Percentiles rank a stretch among this genome's conserved stretches.
phyloP scores from a whole-genome alignment of 2,888 invertebrate species.

The Eilema sororculum region DNA sequence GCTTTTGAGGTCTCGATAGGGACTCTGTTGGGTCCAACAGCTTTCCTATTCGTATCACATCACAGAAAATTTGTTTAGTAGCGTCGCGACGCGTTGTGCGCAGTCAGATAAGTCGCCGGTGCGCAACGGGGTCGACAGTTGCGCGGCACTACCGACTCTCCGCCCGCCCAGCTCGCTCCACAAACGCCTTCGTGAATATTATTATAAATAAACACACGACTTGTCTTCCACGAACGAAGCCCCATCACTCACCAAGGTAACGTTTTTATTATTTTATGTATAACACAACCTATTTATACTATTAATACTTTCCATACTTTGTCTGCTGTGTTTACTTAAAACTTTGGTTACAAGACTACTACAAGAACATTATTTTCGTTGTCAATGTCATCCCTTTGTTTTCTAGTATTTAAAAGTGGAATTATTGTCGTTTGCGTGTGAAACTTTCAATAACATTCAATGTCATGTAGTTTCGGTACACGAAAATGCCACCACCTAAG shows the following conservation, averaged over 20 bases:
- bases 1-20: no score
- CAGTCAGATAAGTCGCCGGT: constrained; percentile 49
- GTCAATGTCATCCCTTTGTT: background rate
- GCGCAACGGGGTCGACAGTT: constrained; percentile 40
- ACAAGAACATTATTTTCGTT: background rate
- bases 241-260: constrained; percentile 40
- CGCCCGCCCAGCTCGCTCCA: constrained; percentile 60
- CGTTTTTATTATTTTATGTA: background rate
- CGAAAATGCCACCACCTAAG: background rate
- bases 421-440: background rate
- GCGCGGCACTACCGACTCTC: constrained; percentile 62
- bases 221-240: constrained; percentile 27
- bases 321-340: background rate
- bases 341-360: background rate
- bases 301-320: background rate
- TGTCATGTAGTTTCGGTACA: background rate
- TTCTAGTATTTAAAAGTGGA: background rate
- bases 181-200: constrained; percentile 12
- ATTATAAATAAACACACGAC: constrained; percentile 22
- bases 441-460: background rate
- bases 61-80: background rate
- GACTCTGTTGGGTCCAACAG: background rate
- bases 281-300: background rate
- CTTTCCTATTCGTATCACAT: background rate
- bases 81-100: constrained; percentile 59